A percentile compares a stretch with the other conserved stretches of the same genome.
Conservation (phyloP, 53 echinoderm and acorn worm genomes). For the Mesocentrotus franciscanus region DNA sequence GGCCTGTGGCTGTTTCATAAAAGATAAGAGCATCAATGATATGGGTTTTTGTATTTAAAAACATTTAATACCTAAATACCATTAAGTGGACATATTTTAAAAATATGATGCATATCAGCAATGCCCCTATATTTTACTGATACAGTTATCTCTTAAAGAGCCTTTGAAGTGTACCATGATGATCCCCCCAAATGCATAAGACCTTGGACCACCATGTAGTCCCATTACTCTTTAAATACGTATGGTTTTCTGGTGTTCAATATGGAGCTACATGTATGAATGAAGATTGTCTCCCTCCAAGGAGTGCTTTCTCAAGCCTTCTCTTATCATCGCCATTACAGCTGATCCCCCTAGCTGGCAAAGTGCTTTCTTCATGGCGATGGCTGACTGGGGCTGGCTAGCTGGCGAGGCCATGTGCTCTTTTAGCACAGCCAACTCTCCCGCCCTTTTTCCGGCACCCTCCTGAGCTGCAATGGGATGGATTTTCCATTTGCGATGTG, state of each 20-base stretch:
- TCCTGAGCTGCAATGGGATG: constrained; percentile 17
- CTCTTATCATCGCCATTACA: constrained; percentile 42
- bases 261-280: not conserved
- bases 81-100: too few relatives aligned
- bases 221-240: not conserved
- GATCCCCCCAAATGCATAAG: not conserved
- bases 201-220: not conserved
- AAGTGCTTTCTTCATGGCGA: not conserved
- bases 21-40: not conserved
- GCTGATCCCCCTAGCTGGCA: constrained; percentile 21
- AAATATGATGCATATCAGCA: not conserved
- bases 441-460: constrained; percentile 52
- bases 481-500: constrained; percentile 2
- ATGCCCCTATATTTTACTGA: not conserved
- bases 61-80: too few relatives aligned
- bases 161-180: not conserved
- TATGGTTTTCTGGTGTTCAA: not conserved
- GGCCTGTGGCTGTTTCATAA: not conserved
- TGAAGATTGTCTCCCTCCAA: not conserved
- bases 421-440: not conserved
- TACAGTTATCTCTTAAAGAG: not conserved
- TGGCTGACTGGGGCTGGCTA: too few relatives aligned
- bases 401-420: not conserved
- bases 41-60: not conserved
- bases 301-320: constrained; percentile 14